Conservation (phyloP, 2,797 vertebrate species). For the Streptopelia turtur region DNA sequence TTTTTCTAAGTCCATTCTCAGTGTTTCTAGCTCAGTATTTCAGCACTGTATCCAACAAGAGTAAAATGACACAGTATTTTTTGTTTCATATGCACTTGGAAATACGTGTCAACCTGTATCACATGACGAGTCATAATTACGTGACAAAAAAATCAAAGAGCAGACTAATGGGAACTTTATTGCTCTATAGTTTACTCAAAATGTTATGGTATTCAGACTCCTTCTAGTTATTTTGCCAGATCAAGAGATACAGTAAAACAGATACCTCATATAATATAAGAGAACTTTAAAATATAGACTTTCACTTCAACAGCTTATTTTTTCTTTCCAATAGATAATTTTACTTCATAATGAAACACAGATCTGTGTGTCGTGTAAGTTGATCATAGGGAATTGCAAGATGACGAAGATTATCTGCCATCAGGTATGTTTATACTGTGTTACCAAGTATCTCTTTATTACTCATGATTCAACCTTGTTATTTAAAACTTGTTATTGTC, state of each 20-base stretch:
- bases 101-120: neutral
- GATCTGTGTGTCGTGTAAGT: neutral
- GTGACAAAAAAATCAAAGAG: conserved; percentile 9
- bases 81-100: neutral
- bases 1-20: neutral
- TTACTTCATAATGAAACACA: neutral
- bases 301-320: neutral
- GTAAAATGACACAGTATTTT: neutral
- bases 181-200: neutral
- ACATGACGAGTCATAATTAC: neutral
- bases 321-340: neutral
- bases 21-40: neutral
- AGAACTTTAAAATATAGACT: neutral
- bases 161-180: neutral
- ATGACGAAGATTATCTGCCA: neutral
- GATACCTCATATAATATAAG: neutral
- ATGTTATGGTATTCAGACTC: neutral
- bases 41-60: neutral
- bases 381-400: neutral
- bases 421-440: conserved; percentile 5
- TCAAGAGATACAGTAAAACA: neutral
- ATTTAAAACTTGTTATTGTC: neutral
- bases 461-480: neutral
- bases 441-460: neutral
- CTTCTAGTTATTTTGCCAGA: neutral